A percentile compares a stretch with the other conserved stretches of the same genome.
phyloP scores from a whole-genome alignment of 2,113 vertebrate species.

The Merops nubicus region DNA sequence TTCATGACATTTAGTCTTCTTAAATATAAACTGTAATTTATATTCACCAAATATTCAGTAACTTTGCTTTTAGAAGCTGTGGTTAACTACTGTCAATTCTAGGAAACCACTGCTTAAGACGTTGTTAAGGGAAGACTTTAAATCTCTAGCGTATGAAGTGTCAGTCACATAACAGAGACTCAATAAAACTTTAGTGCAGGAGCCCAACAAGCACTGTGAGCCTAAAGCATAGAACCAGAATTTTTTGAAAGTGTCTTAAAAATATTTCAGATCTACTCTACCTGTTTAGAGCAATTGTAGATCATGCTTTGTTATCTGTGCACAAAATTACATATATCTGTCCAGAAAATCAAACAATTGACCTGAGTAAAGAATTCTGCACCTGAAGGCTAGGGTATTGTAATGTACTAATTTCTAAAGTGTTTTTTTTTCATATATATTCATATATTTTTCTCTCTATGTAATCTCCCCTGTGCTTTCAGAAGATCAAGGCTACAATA shows the following conservation, averaged over 20 bases:
- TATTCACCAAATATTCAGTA: not conserved
- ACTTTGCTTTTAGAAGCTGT: not conserved
- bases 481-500: not conserved
- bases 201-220: too few relatives aligned
- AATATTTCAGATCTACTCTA: too few relatives aligned
- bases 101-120: not conserved
- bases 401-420: not conserved
- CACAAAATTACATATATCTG: too few relatives aligned
- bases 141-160: not conserved
- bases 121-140: not conserved
- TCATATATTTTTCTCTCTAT: not conserved
- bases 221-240: too few relatives aligned
- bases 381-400: not conserved
- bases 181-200: not conserved
- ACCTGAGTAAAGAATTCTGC: not conserved
- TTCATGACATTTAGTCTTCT: not conserved
- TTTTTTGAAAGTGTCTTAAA: too few relatives aligned
- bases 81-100: not conserved
- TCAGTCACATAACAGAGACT: not conserved
- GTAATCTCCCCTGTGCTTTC: not conserved
- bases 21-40: not conserved
- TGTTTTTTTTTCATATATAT: not conserved
- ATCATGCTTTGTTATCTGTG: too few relatives aligned
- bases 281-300: too few relatives aligned
- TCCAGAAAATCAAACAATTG: not conserved